Evolutionary conservation across 2,113 vertebrate species (phyloP).

Genomic region (Circaetus cinerascens): DNA sequence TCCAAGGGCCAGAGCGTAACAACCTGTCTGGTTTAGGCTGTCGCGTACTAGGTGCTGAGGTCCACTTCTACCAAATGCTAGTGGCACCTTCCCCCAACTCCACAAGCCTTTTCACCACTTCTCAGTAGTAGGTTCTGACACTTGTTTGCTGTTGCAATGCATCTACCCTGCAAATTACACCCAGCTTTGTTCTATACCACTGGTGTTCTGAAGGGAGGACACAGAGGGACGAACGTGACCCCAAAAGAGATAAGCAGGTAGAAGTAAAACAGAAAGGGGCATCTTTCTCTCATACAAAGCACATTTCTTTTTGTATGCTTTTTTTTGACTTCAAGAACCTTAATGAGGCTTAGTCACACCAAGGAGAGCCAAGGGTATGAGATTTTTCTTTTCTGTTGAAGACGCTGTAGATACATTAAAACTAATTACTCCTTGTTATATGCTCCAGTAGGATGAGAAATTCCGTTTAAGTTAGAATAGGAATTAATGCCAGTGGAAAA

Average conservation of each 20-base stretch:
- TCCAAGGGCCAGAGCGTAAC: background rate
- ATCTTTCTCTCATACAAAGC: background rate
- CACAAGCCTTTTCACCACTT: background rate
- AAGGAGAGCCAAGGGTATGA: conserved; percentile 50
- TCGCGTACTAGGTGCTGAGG: background rate
- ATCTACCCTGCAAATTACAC: background rate
- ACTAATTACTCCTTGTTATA: conserved; percentile 37
- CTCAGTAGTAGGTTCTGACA: background rate
- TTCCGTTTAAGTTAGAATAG: background rate
- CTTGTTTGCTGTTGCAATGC: rapidly evolving
- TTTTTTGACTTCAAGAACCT: background rate
- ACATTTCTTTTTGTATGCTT: background rate
- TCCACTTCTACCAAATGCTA: rapidly evolving
- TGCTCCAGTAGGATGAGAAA: conserved; percentile 49
- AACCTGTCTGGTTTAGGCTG: rapidly evolving
- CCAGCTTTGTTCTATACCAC: background rate
- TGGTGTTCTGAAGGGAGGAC: background rate
- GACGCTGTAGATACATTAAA: conserved; percentile 5
- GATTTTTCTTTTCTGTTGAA: background rate
- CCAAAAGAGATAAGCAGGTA: background rate
- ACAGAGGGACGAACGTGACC: rapidly evolving
- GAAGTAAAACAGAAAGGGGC: background rate
- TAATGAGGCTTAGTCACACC: background rate
- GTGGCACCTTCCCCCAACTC: background rate
- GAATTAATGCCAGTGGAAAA: background rate